Conservation (phyloP, 2,797 vertebrate genomes). For the Melanotaenia nigrans region DNA sequence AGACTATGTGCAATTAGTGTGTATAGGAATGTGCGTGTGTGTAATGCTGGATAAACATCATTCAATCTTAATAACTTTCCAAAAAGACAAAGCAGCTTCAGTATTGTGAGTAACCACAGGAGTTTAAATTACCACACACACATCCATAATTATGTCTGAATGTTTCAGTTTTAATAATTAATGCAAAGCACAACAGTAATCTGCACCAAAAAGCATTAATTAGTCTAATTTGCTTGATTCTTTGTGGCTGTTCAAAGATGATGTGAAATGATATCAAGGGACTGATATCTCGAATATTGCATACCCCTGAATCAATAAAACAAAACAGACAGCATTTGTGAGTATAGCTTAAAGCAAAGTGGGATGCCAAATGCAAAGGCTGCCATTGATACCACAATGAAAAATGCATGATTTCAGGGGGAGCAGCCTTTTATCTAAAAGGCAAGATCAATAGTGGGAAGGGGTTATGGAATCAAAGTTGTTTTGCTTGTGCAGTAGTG, state of each 20-base stretch:
- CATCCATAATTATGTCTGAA: conserved; percentile 61
- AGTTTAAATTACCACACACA: conserved; percentile 46
- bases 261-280: conserved; percentile 82
- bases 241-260: conserved; percentile 81
- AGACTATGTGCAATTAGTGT: conserved; percentile 7
- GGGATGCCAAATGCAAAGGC: conserved; percentile 83
- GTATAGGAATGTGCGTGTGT: neutral
- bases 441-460: conserved; percentile 84
- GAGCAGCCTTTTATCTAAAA: conserved; percentile 82
- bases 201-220: conserved; percentile 66
- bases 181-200: conserved; percentile 63
- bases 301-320: conserved; percentile 85
- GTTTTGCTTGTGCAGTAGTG: conserved; percentile 78
- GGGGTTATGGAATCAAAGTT: conserved; percentile 84
- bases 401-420: conserved; percentile 86
- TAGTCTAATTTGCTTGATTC: conserved; percentile 76
- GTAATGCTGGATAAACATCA: neutral
- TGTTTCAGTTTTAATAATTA: conserved; percentile 67
- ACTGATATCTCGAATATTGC: conserved; percentile 79
- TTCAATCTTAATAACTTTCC: conserved; percentile 30
- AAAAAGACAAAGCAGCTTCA: conserved; percentile 28
- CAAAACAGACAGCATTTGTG: conserved; percentile 84
- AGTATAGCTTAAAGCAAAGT: conserved; percentile 87
- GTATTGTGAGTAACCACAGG: conserved; percentile 8
- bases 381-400: conserved; percentile 84